Evolutionary conservation across 2,797 vertebrate species (phyloP).

Genomic region (Hydrocynus forskahlii): DNA sequence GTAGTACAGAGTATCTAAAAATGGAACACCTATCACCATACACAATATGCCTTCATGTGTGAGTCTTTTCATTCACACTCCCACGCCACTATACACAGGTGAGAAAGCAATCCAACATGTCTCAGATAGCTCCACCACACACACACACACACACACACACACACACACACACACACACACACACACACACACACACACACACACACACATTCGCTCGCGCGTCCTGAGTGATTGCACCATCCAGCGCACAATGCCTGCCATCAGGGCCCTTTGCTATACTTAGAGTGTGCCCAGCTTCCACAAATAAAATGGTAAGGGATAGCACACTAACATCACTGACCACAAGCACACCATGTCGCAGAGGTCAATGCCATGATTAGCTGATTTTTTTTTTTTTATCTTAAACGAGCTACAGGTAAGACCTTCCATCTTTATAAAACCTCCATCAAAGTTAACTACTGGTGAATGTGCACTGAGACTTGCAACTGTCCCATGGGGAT

Average conservation of each 20-base stretch:
- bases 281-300: conserved; percentile 76
- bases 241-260: conserved; percentile 55
- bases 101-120: conserved; percentile 39
- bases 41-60: conserved; percentile 37
- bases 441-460: too few species aligned
- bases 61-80: conserved; percentile 45
- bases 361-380: conserved; percentile 32
- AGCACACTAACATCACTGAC: conserved; percentile 63
- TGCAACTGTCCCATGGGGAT: too few species aligned
- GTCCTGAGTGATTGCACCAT: conserved; percentile 50
- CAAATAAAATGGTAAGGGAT: conserved; percentile 78
- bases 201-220: conserved; percentile 16
- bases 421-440: not conserved
- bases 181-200: conserved; percentile 6
- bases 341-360: conserved; percentile 32
- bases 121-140: conserved; percentile 1
- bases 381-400: not conserved
- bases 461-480: too few species aligned
- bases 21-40: conserved; percentile 13
- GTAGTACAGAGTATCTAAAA: conserved; percentile 10
- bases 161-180: too few species aligned
- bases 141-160: too few species aligned
- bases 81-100: conserved; percentile 42
- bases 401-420: conserved; percentile 10
- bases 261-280: conserved; percentile 80